Conservation (phyloP, 2,113 vertebrate genomes). For the Phodopus roborovskii region DNA sequence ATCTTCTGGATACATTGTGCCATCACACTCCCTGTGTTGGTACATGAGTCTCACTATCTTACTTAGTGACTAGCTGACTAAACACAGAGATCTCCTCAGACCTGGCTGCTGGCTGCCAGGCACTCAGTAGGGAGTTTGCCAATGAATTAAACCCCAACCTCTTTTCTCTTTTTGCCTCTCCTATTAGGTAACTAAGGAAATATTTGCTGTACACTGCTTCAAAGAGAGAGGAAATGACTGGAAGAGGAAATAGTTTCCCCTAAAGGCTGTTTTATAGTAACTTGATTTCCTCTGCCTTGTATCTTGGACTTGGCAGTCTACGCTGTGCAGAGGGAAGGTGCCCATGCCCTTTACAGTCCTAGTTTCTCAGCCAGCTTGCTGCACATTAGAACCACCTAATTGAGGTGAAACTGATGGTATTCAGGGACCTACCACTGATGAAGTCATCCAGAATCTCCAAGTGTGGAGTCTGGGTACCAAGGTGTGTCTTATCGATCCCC, state of each 20-base stretch:
- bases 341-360: neutral
- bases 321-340: neutral
- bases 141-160: neutral
- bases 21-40: neutral
- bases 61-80: neutral
- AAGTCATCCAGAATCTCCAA: neutral
- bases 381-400: neutral
- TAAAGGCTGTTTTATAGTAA: neutral
- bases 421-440: neutral
- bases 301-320: neutral
- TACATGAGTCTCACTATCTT: neutral
- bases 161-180: neutral
- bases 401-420: neutral
- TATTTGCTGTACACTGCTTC: constrained; percentile 9
- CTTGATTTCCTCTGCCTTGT: constrained; percentile 33
- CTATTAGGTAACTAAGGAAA: constrained; percentile 62
- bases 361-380: neutral
- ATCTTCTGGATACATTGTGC: neutral
- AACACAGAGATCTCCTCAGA: neutral
- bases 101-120: neutral
- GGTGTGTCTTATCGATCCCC: neutral
- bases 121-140: neutral
- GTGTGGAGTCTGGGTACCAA: neutral
- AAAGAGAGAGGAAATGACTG: constrained; percentile 34
- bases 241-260: constrained; percentile 40